phyloP scores from a whole-genome alignment of 2,113 vertebrate genomes.

The Diglossa brunneiventris region DNA sequence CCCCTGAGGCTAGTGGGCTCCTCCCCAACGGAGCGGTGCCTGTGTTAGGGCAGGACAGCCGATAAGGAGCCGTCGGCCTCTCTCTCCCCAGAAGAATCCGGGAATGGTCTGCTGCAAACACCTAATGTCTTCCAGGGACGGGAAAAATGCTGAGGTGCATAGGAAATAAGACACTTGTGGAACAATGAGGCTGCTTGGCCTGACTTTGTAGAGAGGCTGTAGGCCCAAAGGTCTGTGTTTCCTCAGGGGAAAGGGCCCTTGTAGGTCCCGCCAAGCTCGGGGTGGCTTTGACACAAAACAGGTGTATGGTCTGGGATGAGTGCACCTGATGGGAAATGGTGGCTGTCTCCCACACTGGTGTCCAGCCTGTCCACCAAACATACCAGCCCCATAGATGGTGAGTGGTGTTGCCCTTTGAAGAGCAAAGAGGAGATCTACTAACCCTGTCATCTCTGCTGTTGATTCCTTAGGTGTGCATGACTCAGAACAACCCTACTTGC shows the following conservation, averaged over 20 bases:
- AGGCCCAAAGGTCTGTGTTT: not conserved
- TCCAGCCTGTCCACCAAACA: not conserved
- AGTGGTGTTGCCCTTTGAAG: not conserved
- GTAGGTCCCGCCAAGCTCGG: not conserved
- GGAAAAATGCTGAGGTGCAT: not conserved
- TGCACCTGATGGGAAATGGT: not conserved
- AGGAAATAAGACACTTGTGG: not conserved
- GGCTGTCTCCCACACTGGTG: not conserved
- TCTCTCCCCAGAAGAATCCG: not conserved
- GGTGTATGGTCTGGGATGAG: not conserved
- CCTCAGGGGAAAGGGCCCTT: fast-evolving
- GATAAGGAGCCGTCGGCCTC: not conserved
- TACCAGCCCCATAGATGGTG: not conserved
- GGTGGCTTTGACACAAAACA: not conserved
- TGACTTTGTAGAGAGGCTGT: not conserved
- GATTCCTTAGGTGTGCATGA: not conserved
- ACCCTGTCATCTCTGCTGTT: not conserved
- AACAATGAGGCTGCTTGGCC: not conserved
- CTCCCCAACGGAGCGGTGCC: fast-evolving
- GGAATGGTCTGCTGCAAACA: not conserved
- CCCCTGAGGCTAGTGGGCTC: fast-evolving
- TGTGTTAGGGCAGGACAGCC: fast-evolving
- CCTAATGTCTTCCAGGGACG: not conserved
- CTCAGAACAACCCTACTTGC: not conserved
- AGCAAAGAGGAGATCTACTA: not conserved